These are phyloP conservation scores for Halictus rubicundus DNA, from an alignment of 1,140 invertebrate species.

Conservation along the genomic window DNA sequence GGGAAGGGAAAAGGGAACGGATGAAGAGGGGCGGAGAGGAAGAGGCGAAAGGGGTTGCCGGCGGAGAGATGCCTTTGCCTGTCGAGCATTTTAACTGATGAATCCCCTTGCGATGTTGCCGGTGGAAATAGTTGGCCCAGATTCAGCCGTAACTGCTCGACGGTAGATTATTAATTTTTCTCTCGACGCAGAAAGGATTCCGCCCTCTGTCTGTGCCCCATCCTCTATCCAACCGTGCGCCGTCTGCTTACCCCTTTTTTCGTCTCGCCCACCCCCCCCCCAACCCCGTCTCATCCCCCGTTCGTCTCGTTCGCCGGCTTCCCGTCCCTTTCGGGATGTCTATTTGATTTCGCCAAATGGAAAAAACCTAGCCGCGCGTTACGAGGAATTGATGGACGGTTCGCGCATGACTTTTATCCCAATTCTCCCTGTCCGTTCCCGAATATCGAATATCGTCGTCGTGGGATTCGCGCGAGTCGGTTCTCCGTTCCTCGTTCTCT, in stretches of 20 bases:
- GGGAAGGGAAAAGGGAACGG: no score
- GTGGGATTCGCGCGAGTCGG: not conserved
- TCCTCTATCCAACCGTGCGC: not conserved
- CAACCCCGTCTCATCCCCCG: no score
- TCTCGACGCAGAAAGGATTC: slow-evolving; percentile 59
- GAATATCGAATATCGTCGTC: not conserved
- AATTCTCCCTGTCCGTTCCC: not conserved
- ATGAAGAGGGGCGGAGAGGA: no score
- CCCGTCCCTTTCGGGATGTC: slow-evolving; percentile 45
- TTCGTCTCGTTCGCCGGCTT: slow-evolving; percentile 20
- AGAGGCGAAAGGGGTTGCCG: no score
- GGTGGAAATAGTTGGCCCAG: slow-evolving; percentile 64
- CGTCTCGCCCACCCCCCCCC: not conserved
- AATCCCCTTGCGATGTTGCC: slow-evolving; percentile 61
- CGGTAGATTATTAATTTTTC: slow-evolving; percentile 66
- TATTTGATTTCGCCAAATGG: slow-evolving; percentile 60
- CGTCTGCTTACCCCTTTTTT: slow-evolving; percentile 44
- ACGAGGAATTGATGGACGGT: slow-evolving; percentile 21
- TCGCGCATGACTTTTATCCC: slow-evolving; percentile 14
- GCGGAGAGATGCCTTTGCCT: slow-evolving; percentile 46
- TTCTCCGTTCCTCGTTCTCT: no score
- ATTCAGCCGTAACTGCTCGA: slow-evolving; percentile 56
- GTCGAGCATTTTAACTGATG: slow-evolving; percentile 62
- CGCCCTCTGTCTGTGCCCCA: slow-evolving; percentile 24
- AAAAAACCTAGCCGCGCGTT: slow-evolving; percentile 31